These are phyloP conservation scores for Ceratitis capitata DNA, from an alignment of 1,140 invertebrate genomes.

Conservation along the genomic window DNA sequence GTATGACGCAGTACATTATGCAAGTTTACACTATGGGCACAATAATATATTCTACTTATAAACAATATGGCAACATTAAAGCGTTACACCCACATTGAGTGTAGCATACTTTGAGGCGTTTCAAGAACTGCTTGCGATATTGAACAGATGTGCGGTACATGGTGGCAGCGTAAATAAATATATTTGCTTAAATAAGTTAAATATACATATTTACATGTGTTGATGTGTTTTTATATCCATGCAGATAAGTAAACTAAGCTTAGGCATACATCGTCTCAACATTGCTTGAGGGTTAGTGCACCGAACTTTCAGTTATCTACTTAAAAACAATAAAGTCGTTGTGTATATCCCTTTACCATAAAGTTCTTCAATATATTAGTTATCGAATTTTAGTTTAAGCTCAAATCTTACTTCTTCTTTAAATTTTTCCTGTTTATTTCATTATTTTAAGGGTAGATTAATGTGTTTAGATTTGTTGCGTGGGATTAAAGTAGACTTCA, in stretches of 20 bases:
- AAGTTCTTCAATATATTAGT: too few species aligned
- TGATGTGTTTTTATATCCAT: not conserved
- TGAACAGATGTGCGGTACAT: not conserved
- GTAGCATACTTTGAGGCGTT: not conserved
- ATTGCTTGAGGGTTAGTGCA: too few species aligned
- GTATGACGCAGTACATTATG: conserved; percentile 31
- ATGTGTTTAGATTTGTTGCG: too few species aligned
- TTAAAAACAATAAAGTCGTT: too few species aligned
- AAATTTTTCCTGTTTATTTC: too few species aligned
- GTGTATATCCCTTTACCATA: too few species aligned
- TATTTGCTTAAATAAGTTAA: not conserved
- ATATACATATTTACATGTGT: not conserved
- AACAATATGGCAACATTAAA: not conserved
- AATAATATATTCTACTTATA: too few species aligned
- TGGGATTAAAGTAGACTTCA: too few species aligned
- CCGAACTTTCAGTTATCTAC: too few species aligned
- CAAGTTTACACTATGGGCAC: not conserved
- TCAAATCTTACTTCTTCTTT: too few species aligned
- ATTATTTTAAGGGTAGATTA: too few species aligned
- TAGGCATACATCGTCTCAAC: not conserved
- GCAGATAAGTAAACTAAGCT: not conserved
- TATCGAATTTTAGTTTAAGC: too few species aligned
- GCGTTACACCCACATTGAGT: not conserved
- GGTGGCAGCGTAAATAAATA: not conserved
- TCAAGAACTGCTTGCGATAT: not conserved